Conservation (phyloP, 2,797 vertebrate species). For the Limnodromus scolopaceus region DNA sequence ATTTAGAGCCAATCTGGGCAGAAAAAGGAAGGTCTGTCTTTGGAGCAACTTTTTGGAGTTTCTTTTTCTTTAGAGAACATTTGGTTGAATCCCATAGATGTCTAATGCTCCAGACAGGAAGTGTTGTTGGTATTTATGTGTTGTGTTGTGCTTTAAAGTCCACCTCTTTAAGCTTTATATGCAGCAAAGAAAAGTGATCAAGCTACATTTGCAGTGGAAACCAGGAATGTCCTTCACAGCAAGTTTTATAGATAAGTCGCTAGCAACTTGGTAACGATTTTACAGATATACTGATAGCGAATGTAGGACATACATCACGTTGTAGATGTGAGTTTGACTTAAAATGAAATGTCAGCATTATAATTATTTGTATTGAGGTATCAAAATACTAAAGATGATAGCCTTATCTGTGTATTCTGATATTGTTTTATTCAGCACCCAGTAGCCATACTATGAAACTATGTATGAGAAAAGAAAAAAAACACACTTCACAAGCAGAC, state of each 20-base stretch:
- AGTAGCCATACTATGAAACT: not conserved
- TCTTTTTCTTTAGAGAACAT: not conserved
- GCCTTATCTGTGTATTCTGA: not conserved
- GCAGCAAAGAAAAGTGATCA: not conserved
- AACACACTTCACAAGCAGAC: not conserved
- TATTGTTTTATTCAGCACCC: not conserved
- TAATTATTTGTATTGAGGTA: not conserved
- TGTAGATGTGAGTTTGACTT: not conserved
- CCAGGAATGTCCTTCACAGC: not conserved
- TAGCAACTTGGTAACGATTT: not conserved
- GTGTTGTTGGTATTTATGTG: not conserved
- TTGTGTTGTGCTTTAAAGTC: not conserved
- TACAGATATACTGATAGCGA: not conserved
- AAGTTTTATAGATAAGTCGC: not conserved
- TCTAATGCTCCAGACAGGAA: not conserved
- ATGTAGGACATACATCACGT: not conserved
- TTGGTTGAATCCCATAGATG: not conserved
- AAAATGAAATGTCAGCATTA: not conserved
- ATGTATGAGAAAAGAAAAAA: not conserved
- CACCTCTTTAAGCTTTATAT: not conserved
- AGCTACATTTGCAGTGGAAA: not conserved
- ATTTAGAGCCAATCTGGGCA: slow-evolving; percentile 38
- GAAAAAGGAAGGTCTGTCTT: slow-evolving; percentile 14
- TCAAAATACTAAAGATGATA: not conserved
- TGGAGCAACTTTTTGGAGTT: not conserved